Percentiles rank a stretch among this genome's conserved stretches.
These are phyloP conservation scores for Coregonus ussuriensis DNA, from an alignment of 2,797 vertebrate genomes.

Conservation along the genomic window DNA sequence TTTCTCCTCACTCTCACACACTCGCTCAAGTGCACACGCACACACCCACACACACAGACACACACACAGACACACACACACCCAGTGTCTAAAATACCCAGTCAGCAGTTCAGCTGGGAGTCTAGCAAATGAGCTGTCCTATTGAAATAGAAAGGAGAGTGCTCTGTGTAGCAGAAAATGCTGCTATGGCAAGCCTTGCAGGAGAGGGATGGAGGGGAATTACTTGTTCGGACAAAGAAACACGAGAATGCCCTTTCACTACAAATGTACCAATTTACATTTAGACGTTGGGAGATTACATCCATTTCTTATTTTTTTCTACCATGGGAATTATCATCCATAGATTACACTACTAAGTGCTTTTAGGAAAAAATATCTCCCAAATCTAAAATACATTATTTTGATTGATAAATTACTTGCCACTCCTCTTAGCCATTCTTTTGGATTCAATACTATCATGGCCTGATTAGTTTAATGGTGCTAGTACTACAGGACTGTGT, in stretches of 20 bases:
- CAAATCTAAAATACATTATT: conserved; percentile 30
- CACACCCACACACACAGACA: neutral
- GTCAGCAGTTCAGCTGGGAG: conserved; percentile 81
- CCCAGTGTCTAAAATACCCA: conserved; percentile 73
- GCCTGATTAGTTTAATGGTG: conserved; percentile 43
- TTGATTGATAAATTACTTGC: conserved; percentile 44
- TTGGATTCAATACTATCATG: conserved; percentile 50
- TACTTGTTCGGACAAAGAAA: conserved; percentile 82
- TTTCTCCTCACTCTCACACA: neutral
- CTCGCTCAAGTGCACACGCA: too few relatives aligned
- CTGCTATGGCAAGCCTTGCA: conserved; percentile 69
- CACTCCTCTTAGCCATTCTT: conserved; percentile 23
- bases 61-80: conserved; percentile 48
- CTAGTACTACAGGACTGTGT: conserved; percentile 23
- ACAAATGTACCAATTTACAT: conserved; percentile 81
- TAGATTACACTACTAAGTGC: conserved; percentile 52
- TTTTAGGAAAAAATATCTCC: conserved; percentile 23
- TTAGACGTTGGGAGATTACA: conserved; percentile 70
- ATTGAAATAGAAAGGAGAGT: conserved; percentile 83
- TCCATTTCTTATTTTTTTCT: conserved; percentile 53
- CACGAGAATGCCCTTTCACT: conserved; percentile 77
- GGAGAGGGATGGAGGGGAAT: conserved; percentile 66
- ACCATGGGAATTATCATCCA: conserved; percentile 55
- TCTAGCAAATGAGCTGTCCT: conserved; percentile 87
- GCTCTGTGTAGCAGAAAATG: conserved; percentile 77